These are phyloP conservation scores for Siderastrea radians DNA, from an alignment of 92 coral and sea anemone genomes.

Conservation along the genomic window DNA sequence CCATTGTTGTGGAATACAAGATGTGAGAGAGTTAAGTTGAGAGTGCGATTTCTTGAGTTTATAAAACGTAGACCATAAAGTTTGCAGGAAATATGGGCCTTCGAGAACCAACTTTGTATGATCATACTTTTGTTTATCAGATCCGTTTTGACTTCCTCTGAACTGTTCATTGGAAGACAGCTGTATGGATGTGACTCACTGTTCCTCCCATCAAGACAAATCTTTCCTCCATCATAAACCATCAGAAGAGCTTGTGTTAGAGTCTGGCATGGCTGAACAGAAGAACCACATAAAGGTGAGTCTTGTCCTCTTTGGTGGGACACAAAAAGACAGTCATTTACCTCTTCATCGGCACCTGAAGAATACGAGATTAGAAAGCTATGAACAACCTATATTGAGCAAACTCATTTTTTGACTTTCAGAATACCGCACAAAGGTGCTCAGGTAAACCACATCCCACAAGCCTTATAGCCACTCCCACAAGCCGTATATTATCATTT, in stretches of 20 bases:
- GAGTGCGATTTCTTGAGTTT: not conserved
- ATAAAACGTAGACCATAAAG: no score
- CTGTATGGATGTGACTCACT: constrained; percentile 24
- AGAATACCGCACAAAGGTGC: no score
- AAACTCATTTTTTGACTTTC: no score
- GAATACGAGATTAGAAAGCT: no score
- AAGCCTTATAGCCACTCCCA: no score
- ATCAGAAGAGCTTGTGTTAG: not conserved
- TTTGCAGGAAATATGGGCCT: constrained; percentile 7
- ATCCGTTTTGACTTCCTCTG: not conserved
- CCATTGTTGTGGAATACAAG: constrained; percentile 9
- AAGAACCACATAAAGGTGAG: constrained; percentile 1
- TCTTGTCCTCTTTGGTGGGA: constrained; percentile 6
- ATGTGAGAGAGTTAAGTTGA: not conserved
- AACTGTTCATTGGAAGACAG: not conserved
- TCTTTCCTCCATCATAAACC: constrained; percentile 15
- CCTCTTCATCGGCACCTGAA: not conserved
- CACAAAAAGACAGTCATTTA: constrained; percentile 13
- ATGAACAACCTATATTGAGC: no score
- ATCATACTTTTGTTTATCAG: not conserved
- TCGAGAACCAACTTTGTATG: constrained; percentile 8
- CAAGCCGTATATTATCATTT: no score
- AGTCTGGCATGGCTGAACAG: not conserved
- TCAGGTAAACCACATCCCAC: no score
- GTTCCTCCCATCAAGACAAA: constrained; percentile 25